phyloP scores from a whole-genome alignment of 2,113 vertebrate genomes.

The Antechinus stuartii region DNA sequence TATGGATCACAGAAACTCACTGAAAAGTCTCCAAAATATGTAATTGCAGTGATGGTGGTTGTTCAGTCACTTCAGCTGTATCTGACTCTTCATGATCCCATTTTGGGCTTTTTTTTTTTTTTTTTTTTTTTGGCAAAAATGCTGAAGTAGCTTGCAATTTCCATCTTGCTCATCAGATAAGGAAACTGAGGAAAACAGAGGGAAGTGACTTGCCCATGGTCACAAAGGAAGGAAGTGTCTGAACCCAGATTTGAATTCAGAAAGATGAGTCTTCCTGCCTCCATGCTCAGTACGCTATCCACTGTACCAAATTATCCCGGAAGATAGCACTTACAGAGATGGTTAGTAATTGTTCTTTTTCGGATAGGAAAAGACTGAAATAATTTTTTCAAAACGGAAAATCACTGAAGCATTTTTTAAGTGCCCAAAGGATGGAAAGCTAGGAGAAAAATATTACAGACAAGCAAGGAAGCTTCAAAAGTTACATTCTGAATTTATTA shows the following conservation, averaged over 20 bases:
- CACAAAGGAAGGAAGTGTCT: background rate
- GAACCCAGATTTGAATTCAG: background rate
- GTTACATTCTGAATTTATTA: background rate
- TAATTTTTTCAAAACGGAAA: background rate
- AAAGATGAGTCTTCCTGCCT: background rate
- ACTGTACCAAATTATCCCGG: background rate
- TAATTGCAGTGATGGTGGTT: no score
- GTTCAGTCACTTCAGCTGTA: background rate
- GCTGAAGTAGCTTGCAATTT: background rate
- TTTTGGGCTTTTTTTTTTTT: background rate
- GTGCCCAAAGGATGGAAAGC: background rate
- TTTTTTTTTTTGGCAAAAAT: background rate
- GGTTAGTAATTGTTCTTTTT: background rate
- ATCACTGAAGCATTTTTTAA: background rate
- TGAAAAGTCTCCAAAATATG: no score
- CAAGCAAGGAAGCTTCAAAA: background rate
- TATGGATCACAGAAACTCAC: no score
- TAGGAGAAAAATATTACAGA: background rate
- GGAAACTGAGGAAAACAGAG: background rate
- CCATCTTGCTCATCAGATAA: background rate
- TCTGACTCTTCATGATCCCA: background rate
- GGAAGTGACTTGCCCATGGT: background rate
- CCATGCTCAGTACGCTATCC: background rate
- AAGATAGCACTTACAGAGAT: background rate
- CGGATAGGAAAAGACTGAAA: background rate